Percentiles rank a stretch among this genome's conserved stretches.
These are phyloP conservation scores for Lochmaea capreae DNA, from an alignment of 2,888 invertebrate genomes.

Conservation along the genomic window DNA sequence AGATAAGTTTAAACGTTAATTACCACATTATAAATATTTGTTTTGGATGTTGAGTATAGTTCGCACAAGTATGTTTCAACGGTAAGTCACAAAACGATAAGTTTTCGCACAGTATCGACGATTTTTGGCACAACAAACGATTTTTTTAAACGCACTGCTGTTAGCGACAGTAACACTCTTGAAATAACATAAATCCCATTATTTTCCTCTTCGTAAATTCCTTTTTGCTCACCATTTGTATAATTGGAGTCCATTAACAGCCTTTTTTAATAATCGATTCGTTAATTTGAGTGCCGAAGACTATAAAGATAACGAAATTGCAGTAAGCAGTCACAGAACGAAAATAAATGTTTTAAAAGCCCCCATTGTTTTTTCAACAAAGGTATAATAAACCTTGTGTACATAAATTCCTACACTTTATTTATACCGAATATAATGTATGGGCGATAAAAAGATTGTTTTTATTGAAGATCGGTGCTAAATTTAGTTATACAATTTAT, in stretches of 20 bases:
- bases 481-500: slow-evolving; percentile 34
- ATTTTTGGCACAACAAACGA: no score
- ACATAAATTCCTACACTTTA: slow-evolving; percentile 28
- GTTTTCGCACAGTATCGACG: no score
- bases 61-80: no score
- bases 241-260: no score
- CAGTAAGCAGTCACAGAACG: not conserved
- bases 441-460: slow-evolving; percentile 30
- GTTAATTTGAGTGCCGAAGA: not conserved
- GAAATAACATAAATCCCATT: no score
- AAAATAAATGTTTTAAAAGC: slow-evolving; percentile 10
- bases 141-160: no score
- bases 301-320: not conserved
- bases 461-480: slow-evolving; percentile 16
- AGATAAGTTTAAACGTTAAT: no score
- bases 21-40: no score
- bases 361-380: slow-evolving; percentile 27
- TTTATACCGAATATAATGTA: slow-evolving; percentile 39
- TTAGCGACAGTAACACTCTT: no score
- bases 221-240: not conserved
- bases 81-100: no score
- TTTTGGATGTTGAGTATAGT: no score
- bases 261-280: not conserved
- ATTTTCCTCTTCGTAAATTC: not conserved
- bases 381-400: slow-evolving; percentile 7